Conservation (phyloP, 2,888 invertebrate genomes). For the Agonum fuliginosum region DNA sequence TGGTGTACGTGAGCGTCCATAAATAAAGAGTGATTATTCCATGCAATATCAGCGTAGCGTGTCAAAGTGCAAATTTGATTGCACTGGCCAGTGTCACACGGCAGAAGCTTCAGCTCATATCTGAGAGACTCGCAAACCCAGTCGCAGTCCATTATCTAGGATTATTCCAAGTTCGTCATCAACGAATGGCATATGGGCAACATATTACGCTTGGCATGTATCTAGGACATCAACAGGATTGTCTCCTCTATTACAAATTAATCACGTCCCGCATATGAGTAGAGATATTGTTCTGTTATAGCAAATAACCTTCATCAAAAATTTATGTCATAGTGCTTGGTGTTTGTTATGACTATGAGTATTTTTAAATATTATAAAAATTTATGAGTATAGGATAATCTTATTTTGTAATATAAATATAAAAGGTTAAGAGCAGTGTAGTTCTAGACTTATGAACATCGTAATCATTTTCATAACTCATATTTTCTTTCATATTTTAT, state of each 20-base stretch:
- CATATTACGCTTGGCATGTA: conserved; percentile 8
- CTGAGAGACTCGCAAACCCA: conserved; percentile 29
- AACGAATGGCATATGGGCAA: conserved; percentile 32
- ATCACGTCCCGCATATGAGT: conserved; percentile 17
- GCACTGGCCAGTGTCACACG: not conserved
- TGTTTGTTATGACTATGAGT: too few species aligned
- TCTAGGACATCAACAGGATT: conserved; percentile 40
- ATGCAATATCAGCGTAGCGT: not conserved
- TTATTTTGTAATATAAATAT: too few species aligned
- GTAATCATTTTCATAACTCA: too few species aligned
- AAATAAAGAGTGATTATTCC: conserved; percentile 5
- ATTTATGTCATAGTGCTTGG: too few species aligned
- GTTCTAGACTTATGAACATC: too few species aligned
- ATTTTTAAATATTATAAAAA: too few species aligned
- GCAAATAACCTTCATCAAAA: not conserved
- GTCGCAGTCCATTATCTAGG: conserved; percentile 47
- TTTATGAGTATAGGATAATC: too few species aligned
- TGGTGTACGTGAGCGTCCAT: not conserved
- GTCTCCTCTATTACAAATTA: conserved; percentile 33
- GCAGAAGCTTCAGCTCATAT: too few species aligned
- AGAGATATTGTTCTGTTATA: not conserved
- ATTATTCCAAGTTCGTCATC: conserved; percentile 44
- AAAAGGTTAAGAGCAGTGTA: too few species aligned
- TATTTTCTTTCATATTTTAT: too few species aligned
- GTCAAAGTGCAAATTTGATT: conserved; percentile 21